A percentile compares a stretch with the other conserved stretches of the same genome.
These are phyloP conservation scores for Muntiacus reevesi DNA, from an alignment of 2,113 vertebrate genomes.

Conservation along the genomic window DNA sequence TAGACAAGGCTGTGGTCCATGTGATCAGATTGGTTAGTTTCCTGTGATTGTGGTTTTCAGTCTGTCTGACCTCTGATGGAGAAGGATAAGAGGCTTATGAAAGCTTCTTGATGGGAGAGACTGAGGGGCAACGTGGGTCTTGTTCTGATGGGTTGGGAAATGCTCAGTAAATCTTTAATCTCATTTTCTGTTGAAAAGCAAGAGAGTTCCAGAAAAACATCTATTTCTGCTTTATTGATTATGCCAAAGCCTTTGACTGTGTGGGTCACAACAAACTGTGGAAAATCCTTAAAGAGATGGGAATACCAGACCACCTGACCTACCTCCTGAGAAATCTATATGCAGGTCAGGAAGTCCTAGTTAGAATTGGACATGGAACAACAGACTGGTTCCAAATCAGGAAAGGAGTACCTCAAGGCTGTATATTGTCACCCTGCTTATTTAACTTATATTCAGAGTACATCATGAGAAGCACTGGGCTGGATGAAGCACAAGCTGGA, in stretches of 20 bases:
- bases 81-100: background rate
- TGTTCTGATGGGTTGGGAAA: background rate
- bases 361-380: background rate
- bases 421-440: background rate
- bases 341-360: background rate
- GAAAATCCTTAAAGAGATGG: background rate
- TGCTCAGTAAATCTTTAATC: background rate
- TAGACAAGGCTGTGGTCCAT: background rate
- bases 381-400: background rate
- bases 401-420: background rate
- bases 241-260: background rate
- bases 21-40: background rate
- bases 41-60: background rate
- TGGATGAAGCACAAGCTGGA: background rate
- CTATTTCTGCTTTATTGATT: background rate
- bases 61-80: background rate
- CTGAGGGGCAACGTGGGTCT: background rate
- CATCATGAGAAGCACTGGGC: background rate
- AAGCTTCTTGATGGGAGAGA: background rate
- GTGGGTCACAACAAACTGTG: background rate
- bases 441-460: background rate
- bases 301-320: background rate
- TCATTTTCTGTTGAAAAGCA: background rate
- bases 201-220: background rate
- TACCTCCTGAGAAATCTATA: background rate